phyloP scores from a whole-genome alignment of 2,888 invertebrate genomes.

The Alentia gelatinosa region DNA sequence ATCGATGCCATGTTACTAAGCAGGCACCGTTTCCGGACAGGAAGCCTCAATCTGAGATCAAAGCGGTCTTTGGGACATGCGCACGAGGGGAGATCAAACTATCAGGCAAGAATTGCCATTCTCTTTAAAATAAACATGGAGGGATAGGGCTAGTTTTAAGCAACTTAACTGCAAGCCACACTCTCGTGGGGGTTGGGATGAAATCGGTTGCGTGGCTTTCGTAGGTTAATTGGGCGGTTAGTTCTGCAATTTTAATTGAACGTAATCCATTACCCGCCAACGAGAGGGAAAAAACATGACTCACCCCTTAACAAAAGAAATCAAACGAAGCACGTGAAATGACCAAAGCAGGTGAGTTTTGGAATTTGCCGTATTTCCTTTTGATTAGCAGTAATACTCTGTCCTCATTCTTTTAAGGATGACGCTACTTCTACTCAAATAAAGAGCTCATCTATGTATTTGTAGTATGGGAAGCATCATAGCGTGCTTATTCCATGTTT shows the following conservation, averaged over 20 bases:
- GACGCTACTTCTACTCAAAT: no score
- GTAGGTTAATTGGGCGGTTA: not conserved
- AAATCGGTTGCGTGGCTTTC: not conserved
- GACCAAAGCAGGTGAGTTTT: not conserved
- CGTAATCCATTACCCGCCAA: not conserved
- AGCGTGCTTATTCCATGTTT: no score
- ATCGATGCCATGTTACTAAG: not conserved
- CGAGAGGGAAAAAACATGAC: no score
- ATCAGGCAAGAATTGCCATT: not conserved
- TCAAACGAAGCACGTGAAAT: not conserved
- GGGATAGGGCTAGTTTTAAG: not conserved
- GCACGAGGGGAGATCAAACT: not conserved
- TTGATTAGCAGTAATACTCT: not conserved
- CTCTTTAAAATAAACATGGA: not conserved
- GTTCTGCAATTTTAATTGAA: not conserved
- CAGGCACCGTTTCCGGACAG: not conserved
- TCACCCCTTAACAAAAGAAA: not conserved
- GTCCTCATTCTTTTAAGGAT: no score
- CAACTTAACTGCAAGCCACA: not conserved
- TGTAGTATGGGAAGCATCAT: no score
- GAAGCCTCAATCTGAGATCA: not conserved
- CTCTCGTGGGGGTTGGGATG: not conserved
- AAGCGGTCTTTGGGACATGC: not conserved
- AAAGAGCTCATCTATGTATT: no score
- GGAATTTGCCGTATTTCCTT: not conserved